Percentiles rank a stretch among this genome's conserved stretches.
phyloP scores from a whole-genome alignment of 2,113 vertebrate species.

The Esox niger region DNA sequence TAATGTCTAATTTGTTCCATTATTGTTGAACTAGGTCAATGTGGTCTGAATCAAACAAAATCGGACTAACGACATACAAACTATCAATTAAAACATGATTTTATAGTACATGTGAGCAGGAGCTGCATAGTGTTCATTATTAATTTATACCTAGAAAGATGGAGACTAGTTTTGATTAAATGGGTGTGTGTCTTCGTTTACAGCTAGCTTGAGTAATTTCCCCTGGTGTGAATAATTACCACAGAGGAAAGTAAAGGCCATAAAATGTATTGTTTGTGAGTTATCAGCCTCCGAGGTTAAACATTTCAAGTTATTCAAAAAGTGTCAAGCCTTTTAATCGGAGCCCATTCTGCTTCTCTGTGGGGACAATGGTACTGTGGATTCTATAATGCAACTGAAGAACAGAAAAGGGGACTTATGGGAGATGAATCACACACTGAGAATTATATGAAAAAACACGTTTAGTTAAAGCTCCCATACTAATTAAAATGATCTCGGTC shows the following conservation, averaged over 20 bases:
- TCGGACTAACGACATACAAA: no score
- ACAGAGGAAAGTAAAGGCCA: constrained; percentile 10
- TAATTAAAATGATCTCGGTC: constrained; percentile 19
- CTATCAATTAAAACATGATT: no score
- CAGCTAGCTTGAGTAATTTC: not conserved
- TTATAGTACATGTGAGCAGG: no score
- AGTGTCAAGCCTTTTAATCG: constrained; percentile 50
- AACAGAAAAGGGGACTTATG: constrained; percentile 13
- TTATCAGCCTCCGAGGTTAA: constrained; percentile 42
- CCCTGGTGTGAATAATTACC: constrained; percentile 47
- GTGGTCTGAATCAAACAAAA: no score
- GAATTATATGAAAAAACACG: constrained; percentile 40
- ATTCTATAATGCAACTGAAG: constrained; percentile 29
- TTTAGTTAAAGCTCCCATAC: constrained; percentile 20
- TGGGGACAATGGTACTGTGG: constrained; percentile 22
- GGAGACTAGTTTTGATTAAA: constrained; percentile 25
- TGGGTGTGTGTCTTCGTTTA: constrained; percentile 12
- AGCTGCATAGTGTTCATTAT: no score
- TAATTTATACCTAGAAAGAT: no score
- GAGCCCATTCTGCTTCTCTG: constrained; percentile 28
- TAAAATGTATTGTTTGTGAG: constrained; percentile 41
- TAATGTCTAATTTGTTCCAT: no score
- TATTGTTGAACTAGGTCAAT: no score
- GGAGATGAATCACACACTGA: constrained; percentile 43
- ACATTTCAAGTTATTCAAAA: constrained; percentile 45